Evolutionary conservation across 2,113 vertebrate species (phyloP), one percentile per base, ranked within the genome.

Genomic region (Pseudorectes ferrugineus): DNA sequence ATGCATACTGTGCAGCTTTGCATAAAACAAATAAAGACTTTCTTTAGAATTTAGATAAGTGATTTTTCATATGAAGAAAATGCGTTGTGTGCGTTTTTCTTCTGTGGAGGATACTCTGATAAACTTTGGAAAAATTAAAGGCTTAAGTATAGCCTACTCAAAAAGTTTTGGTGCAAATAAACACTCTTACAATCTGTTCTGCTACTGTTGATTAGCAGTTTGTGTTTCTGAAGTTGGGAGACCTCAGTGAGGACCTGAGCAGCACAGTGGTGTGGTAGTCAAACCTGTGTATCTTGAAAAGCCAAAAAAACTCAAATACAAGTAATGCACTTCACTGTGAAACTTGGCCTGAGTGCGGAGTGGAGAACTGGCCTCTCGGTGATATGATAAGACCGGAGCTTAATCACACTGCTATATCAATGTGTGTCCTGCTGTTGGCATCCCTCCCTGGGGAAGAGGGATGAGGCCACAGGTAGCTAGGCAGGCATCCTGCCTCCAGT

Each of bases 391-490:
- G 24, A 66, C 42, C 1, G 1, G 35, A 48, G 49, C 58, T 89
- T n/a, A 51, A 82, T 76, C 46, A 19, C 0, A 0, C 52, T 42
- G 42, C 52, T 35, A 0, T 68, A 9, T 58, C 43, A 23, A 1
- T 0, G 0, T 6, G 4, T 10, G 36, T 82, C 36, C 78, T 71
- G 62, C 70, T 11, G 1, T 17, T 81, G 73, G 67, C 77, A 59
- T 77, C 66, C 21, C 23, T 65, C 24, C 18, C 16, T 5, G 5
- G 8, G 17, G 10, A 4, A 70, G 72, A 55, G 40, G 59, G 68
- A 63, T 68, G 45, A 40, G 74, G 62, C 59, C 36, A 12, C 18
- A 6, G 35, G 38, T 49, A 46, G 58, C 42, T 36, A 13, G 38
- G 77, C 36, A 40, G 46, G 35, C 67, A 67, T 55, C 66, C 35